Base-by-base conservation (phyloP, 2,888 invertebrate species). In the Limnephilus marmoratus region DNA sequence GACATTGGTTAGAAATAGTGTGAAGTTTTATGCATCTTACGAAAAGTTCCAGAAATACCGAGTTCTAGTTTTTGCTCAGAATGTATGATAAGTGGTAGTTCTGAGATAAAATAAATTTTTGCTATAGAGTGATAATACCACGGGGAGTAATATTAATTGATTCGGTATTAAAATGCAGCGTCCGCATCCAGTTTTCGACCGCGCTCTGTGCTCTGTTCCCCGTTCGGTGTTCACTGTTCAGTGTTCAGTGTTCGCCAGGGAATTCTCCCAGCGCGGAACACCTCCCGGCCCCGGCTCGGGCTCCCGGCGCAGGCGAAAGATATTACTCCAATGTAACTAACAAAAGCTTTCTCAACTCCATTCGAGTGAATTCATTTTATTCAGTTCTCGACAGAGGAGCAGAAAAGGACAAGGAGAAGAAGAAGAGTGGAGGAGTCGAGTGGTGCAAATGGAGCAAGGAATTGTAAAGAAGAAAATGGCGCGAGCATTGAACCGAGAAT, bases 371-470 rank as follows among this genome's bases (percentile, higher is more conserved):
- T 82, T 82, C 82, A 82, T 82, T 82, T 82, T 82, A 82, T 82
- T 82, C 34, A 34, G 34, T 82, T 82, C 82, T 82, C 31, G 34
- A 82, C 4, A 68, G 68, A 68, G 24, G 68, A n/a, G 68, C 68
- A 24, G 24, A n/a, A 24, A 24, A 68, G 9, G 53, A 53, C 5
- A 53, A 18, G 68, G 68, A 68, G 34, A 82, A 31, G 24, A 12
- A 82, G 29, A 31, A 18, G 31, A 34, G 29, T 82, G 29, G 82
- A 34, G 34, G 82, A 34, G 31, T 31, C 34, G 34, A 82, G 34
- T 82, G 82, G 82, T 18, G 81, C 81, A 81, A 81, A 24, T 82
- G 82, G 82, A 81, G 81, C 81, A 81, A 81, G 81, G 81, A 82
- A 82, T 34, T 82, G 34, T 82, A 34, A 34, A 82, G 82, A 82